Conservation (phyloP, 2,113 vertebrate genomes). For the Chaenocephalus aceratus region DNA sequence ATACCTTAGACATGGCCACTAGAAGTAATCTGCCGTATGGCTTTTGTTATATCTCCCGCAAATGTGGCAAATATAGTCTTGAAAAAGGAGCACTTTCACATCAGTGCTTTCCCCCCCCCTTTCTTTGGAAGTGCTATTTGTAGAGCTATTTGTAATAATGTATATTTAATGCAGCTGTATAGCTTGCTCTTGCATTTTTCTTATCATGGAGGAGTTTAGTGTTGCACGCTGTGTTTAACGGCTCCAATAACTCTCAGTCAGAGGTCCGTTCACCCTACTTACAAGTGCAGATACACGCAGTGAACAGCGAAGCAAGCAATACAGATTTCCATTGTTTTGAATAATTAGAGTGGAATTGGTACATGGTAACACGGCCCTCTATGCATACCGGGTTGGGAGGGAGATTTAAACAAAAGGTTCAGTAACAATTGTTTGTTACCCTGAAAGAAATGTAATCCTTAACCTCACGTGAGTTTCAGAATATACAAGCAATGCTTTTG, state of each 20-base stretch:
- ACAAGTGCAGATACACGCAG: neutral
- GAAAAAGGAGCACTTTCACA: neutral
- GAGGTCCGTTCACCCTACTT: slow-evolving; percentile 8
- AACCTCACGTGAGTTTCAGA: no score
- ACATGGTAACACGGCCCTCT: neutral
- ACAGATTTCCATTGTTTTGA: neutral
- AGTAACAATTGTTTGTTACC: no score
- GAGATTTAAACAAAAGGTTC: no score
- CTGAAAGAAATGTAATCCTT: no score
- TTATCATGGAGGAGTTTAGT: slow-evolving; percentile 22
- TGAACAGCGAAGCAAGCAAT: neutral
- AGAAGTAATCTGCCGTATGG: neutral
- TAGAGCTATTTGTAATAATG: slow-evolving; percentile 45
- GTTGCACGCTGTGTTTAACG: slow-evolving; percentile 26
- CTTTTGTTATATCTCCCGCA: slow-evolving; percentile 9
- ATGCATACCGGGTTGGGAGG: no score
- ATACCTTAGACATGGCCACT: neutral
- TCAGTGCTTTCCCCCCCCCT: no score
- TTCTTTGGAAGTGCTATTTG: slow-evolving; percentile 22
- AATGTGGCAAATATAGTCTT: slow-evolving; percentile 25
- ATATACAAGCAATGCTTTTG: no score
- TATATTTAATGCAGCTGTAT: slow-evolving; percentile 56
- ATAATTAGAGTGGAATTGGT: neutral
- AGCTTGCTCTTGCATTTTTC: slow-evolving; percentile 2
- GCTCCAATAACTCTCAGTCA: slow-evolving; percentile 32